Conservation (phyloP, 2,888 invertebrate species). For the Apamea crenata region DNA sequence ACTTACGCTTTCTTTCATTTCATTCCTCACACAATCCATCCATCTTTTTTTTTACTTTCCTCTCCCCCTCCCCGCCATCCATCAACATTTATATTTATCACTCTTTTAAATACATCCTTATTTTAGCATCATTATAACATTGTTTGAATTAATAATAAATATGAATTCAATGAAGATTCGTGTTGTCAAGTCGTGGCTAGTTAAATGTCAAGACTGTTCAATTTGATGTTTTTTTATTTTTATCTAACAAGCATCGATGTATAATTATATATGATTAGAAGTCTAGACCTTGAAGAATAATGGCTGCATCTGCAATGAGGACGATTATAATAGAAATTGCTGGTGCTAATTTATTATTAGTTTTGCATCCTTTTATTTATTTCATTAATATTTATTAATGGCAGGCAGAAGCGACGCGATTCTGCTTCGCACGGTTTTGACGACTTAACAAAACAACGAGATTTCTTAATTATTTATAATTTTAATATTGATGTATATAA, state of each 20-base stretch:
- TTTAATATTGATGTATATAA: neutral
- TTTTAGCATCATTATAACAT: neutral
- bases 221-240: conserved; percentile 13
- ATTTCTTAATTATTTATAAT: neutral
- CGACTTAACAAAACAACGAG: neutral
- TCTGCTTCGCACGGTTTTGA: neutral
- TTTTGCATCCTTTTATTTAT: neutral
- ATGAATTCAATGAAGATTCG: neutral
- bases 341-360: neutral
- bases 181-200: neutral
- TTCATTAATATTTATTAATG: neutral
- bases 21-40: neutral
- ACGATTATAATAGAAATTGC: neutral
- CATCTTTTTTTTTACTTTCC: too few relatives aligned
- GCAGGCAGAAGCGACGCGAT: too few relatives aligned
- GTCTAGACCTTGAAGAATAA: conserved; percentile 37
- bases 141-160: neutral
- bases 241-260: conserved; percentile 21
- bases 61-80: too few relatives aligned
- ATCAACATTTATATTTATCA: too few relatives aligned
- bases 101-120: too few relatives aligned
- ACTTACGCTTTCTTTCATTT: neutral
- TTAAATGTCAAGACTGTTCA: conserved; percentile 31
- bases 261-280: conserved; percentile 39
- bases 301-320: conserved; percentile 3